Percentiles rank a stretch among this genome's conserved stretches.
phyloP scores from a whole-genome alignment of 2,888 invertebrate genomes.

The Aquatica leii region DNA sequence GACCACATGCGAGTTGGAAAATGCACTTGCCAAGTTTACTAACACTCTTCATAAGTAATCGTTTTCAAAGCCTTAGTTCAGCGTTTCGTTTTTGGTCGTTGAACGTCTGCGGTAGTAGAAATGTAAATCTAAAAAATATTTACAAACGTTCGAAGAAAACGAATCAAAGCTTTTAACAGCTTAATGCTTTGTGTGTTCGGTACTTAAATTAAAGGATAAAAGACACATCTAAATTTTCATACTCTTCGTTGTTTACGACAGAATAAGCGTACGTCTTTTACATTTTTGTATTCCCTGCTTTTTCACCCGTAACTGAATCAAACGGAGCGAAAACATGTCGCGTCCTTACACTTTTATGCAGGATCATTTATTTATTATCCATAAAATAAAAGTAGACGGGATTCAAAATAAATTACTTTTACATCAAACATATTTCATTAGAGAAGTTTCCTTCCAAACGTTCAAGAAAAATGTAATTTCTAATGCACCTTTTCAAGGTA shows the following conservation, averaged over 20 bases:
- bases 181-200: slow-evolving; percentile 20
- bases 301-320: slow-evolving; percentile 36
- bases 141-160: slow-evolving; percentile 14
- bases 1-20: slow-evolving; percentile 41
- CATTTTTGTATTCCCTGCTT: slow-evolving; percentile 28
- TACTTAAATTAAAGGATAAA: slow-evolving; percentile 25
- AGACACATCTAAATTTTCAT: slow-evolving; percentile 22
- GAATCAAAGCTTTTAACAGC: slow-evolving; percentile 25
- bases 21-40: slow-evolving; percentile 35
- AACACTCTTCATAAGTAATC: slow-evolving; percentile 35
- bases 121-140: slow-evolving; percentile 19
- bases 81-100: slow-evolving; percentile 10
- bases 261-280: slow-evolving; percentile 16
- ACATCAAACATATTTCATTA: slow-evolving; percentile 24
- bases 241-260: slow-evolving; percentile 20
- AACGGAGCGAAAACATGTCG: slow-evolving; percentile 36
- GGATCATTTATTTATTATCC: slow-evolving; percentile 43
- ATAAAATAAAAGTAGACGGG: slow-evolving; percentile 35
- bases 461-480: slow-evolving; percentile 18
- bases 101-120: slow-evolving; percentile 9
- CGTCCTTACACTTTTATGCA: slow-evolving; percentile 34
- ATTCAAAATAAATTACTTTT: slow-evolving; percentile 36
- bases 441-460: slow-evolving; percentile 5
- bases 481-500: slow-evolving; percentile 7
- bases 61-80: slow-evolving; percentile 23